These are phyloP conservation scores for Dichetophora obliterata DNA, from an alignment of 2,888 invertebrate genomes.

Conservation along the genomic window DNA sequence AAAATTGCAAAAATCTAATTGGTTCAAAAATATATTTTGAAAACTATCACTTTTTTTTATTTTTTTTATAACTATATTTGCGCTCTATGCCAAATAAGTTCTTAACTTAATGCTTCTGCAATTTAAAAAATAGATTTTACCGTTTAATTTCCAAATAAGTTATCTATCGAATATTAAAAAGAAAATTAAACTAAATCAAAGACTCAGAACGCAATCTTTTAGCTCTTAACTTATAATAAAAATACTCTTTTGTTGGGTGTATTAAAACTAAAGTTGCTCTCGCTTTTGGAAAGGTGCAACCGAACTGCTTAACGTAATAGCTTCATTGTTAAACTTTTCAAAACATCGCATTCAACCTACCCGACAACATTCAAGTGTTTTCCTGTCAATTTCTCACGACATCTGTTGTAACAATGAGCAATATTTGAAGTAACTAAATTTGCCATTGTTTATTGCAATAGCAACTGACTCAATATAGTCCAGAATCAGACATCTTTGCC, in stretches of 20 bases:
- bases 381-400: constrained; percentile 41
- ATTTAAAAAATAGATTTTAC: no score
- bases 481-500: neutral
- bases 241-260: no score
- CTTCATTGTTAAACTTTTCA: constrained; percentile 45
- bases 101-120: no score
- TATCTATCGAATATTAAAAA: no score
- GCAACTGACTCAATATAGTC: neutral
- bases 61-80: no score
- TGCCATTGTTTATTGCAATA: neutral
- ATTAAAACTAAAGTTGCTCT: no score
- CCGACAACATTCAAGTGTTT: constrained; percentile 39
- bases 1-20: no score
- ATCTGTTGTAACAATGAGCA: constrained; percentile 28
- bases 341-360: constrained; percentile 46
- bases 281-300: neutral
- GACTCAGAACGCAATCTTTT: neutral
- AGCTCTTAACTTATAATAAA: no score
- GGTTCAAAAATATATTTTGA: no score
- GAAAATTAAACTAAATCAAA: neutral
- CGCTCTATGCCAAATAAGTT: no score
- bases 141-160: no score
- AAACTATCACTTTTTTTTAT: no score
- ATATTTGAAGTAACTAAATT: neutral
- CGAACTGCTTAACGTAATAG: neutral